Conservation (phyloP, 2,113 vertebrate genomes). For the Salvelinus fontinalis region DNA sequence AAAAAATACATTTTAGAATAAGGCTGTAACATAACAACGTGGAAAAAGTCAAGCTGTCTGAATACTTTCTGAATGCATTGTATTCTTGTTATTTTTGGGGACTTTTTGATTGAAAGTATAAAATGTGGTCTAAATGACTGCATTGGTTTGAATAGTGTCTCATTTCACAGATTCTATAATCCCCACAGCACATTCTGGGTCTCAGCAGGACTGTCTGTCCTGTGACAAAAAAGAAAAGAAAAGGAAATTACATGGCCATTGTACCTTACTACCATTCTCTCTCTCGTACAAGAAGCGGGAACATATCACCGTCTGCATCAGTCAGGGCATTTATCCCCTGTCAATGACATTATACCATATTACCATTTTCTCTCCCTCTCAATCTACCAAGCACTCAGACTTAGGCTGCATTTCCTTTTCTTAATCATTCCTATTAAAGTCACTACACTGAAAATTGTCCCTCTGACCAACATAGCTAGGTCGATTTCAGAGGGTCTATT, state of each 20-base stretch:
- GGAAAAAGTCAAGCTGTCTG: too few relatives aligned
- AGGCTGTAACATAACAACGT: too few relatives aligned
- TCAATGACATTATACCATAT: background rate
- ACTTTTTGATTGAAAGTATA: constrained; percentile 1
- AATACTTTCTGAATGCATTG: too few relatives aligned
- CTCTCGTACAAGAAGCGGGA: background rate
- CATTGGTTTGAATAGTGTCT: constrained; percentile 15
- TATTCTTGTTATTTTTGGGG: background rate
- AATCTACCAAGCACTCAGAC: too few relatives aligned
- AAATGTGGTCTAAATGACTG: background rate
- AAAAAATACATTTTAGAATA: too few relatives aligned
- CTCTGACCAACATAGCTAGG: too few relatives aligned
- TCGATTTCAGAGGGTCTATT: too few relatives aligned
- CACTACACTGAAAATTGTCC: background rate
- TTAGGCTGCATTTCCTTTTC: background rate
- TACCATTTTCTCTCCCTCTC: too few relatives aligned
- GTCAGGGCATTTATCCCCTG: background rate
- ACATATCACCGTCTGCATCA: background rate
- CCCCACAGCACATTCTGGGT: constrained; percentile 15
- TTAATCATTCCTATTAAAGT: background rate
- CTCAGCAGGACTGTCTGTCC: constrained; percentile 12
- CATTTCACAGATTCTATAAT: constrained; percentile 17
- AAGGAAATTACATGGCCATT: background rate
- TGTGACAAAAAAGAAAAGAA: constrained; percentile 25
- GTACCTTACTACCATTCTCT: too few relatives aligned